A percentile compares a stretch with the other conserved stretches of the same genome.
Conservation (phyloP, 1,140 invertebrate genomes). For the Drosophila subobscura region DNA sequence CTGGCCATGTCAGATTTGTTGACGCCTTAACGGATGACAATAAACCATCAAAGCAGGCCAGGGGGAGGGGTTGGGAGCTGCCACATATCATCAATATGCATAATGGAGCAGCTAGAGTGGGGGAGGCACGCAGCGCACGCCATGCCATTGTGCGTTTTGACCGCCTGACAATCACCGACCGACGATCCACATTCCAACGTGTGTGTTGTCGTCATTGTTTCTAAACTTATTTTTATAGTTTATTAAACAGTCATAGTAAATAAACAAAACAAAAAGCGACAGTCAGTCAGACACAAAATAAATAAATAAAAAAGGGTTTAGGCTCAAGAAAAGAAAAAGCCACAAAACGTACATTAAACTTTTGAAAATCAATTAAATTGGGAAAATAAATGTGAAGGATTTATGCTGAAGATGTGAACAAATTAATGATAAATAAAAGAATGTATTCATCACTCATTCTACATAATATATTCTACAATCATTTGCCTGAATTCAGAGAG, state of each 20-base stretch:
- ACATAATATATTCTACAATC: too few species aligned
- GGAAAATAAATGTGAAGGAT: too few species aligned
- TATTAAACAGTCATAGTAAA: slow-evolving; percentile 74
- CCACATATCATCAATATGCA: slow-evolving; percentile 74
- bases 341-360: too few species aligned
- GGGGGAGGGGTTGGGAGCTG: slow-evolving; percentile 31
- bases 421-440: too few species aligned
- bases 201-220: slow-evolving; percentile 80
- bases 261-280: slow-evolving; percentile 40
- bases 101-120: slow-evolving; percentile 44
- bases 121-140: slow-evolving; percentile 58
- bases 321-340: too few species aligned
- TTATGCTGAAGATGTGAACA: too few species aligned
- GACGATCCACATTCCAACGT: slow-evolving; percentile 72
- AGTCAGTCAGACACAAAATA: slow-evolving; percentile 8
- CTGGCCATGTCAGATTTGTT: slow-evolving; percentile 53
- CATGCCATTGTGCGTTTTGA: slow-evolving; percentile 71
- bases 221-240: slow-evolving; percentile 82
- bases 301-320: too few species aligned
- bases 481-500: too few species aligned
- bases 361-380: too few species aligned
- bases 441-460: too few species aligned
- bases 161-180: slow-evolving; percentile 17
- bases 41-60: slow-evolving; percentile 57
- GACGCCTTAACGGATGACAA: slow-evolving; percentile 60